Base-by-base conservation (phyloP, 2,797 vertebrate genomes). In the Clarias platycephalus region DNA sequence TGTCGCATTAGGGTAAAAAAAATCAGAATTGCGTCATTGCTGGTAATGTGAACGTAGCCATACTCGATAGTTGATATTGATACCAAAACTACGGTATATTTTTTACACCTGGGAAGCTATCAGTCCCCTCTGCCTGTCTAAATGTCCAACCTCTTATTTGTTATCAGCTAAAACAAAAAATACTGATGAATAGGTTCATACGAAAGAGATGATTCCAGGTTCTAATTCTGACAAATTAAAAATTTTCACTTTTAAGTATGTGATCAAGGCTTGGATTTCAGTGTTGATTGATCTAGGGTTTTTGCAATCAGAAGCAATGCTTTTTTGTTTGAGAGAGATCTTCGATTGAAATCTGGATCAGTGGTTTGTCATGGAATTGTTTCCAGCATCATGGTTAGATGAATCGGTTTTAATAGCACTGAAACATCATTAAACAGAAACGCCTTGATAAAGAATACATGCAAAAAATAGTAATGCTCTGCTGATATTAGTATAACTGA, bases 291-390 rank as follows among this genome's bases (percentile, higher is more conserved):
- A 70, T 24, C 67, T 40, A 22, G 24, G 20, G 66, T 16, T 40
- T 24, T 40, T 3, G 16, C 6, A 15, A 18, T 26, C n/a, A 12
- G 40, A 53, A 26, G 13, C 24, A 53, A 53, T 71, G 37, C 22
- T 40, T 70, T 24, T 70, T 40, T 40, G 5, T 24, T 44, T 24
- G 37, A 13, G 68, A 44, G 31, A 70, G 67, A 24, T 40, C 4
- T 71, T 71, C n/a, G 68, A n/a, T 28, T 74, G n/a, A 28, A 74
- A 53, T 26, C 71, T 18, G n/a, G n/a, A 53, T 74, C 44, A 28
- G n/a, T 26, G 24, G 3, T 53, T 26, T 53, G 5, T 72, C 6
- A n/a, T n/a, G 22, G 68, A 71, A 71, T n/a, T 44, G 40, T 44
- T 5, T 44, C 20, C 10, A 72, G 5, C 10, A 15, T 22, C 67